Evolutionary conservation across 2,888 invertebrate species (phyloP), one percentile per base, ranked within the genome.

Genomic region (Leucoma salicis): DNA sequence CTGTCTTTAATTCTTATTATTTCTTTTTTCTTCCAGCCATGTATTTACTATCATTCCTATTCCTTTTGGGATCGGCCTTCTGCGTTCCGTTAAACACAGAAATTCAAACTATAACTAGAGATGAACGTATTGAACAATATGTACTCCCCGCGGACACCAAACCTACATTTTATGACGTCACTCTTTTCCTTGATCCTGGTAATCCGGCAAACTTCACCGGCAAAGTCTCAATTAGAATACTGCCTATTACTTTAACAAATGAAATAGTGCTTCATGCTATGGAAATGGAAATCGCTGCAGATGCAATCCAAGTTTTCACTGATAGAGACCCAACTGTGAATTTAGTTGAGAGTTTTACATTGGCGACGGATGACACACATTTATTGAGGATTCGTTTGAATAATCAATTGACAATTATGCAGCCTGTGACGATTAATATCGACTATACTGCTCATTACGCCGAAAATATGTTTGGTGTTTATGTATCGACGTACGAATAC

Each of bases 391-490:
- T 93, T 7, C 63, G 67, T 0, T 49, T 92, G n/a, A 67, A 42
- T 0, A 58, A 58, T 0, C 32, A 55, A 0, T 45, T 93, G 21
- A 44, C 49, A 0, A 63, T 68, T 0, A 75, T 82, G 0, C 70
- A 73, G 11, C 76, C 74, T 0, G 91, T 93, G 59, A 66, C 66
- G 0, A 56, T 93, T 1, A 72, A 83, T 42, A 92, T 94, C 46
- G 68, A 81, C 0, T 95, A 92, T 57, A 70, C 66, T 0, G 94
- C 92, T 0, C 69, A 73, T 2, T 91, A 93, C 41, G 91, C 91
- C 24, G 83, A 83, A 12, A 90, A 92, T 28, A 87, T 93, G 70
- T 91, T 91, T 41, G 95, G 94, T 13, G 89, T 95, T 15, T 93
- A 93, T 53, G 78, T 91, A 15, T 91, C 93, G 24, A 90, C 82